Base-by-base conservation (phyloP, 2,797 vertebrate genomes). In the Avahi laniger region DNA sequence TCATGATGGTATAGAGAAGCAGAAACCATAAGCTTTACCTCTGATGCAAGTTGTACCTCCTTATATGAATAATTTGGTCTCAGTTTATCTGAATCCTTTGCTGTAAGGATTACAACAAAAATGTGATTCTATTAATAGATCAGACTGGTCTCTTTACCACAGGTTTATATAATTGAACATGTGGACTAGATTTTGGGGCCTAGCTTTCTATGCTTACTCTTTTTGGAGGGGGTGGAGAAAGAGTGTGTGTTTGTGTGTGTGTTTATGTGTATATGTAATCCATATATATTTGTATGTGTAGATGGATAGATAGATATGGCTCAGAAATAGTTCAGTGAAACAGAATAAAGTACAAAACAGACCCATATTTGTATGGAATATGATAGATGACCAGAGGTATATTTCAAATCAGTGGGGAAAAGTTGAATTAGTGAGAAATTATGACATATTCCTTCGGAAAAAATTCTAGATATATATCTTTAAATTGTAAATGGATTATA, bases 161-260 rank as follows among this genome's bases (percentile, higher is more conserved):
- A 75, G 89, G n/a, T 28, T 94, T 95, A 33, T 86, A 24, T 87
- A 83, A 83, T 46, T 73, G 80, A 95, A 38, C 82, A 57, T 92
- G 5, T 67, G 61, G 30, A 35, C 24, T 75, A 41, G 7, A 80
- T 87, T 88, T 18, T 59, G n/a, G 35, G 57, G 81, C 26, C 14
- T 61, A 26, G 18, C 46, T 85, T 87, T 91, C 12, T 87, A 7
- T 89, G 20, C 41, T 92, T 93, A 65, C 10, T 81, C 41, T 72
- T 79, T 84, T 59, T 59, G 24, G 10, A 10, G 10, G 57, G 8
- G 22, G 5, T 22, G 20, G 54, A 9, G 7, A 24, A 22, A 57
- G 8, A 57, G 22, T 48, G 46, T 48, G 24, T 10, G 10, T 67
- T 43, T 43, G 35, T 50, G 14, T 72, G 41, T 75, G 3, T 75